Base-by-base conservation (phyloP, 1,140 invertebrate genomes). In the Brachionus calyciflorus region DNA sequence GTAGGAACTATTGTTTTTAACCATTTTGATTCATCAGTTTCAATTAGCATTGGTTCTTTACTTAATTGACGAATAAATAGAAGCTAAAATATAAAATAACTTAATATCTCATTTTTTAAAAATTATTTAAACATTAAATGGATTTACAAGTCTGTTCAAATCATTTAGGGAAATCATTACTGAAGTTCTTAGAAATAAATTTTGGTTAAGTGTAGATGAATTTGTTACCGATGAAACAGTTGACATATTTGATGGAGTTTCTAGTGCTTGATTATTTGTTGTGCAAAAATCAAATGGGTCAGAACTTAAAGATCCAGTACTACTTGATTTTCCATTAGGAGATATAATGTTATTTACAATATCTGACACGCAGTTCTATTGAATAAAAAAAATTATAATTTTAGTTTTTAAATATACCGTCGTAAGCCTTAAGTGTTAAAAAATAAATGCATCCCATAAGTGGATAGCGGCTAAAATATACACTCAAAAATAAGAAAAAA, bases 11-110 rank as follows among this genome's bases (percentile, higher is more conserved):
- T 51, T 33, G 46, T 26, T 37, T 73, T 49, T 73, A 73, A 14
- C 69, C 69, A 73, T 51, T 73, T 73, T 40, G 51, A 30, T 19
- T 73, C 69, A 14, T 73, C 69, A 37, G 19, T 73, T 19, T 73
- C 51, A 3, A 60, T 37, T 21, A 26, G 19, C 2, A 3, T 10
- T 28, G n/a, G 10, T 41, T 73, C 69, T 55, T 41, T 49, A 26
- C 24, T 51, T 17, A 55, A 17, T 73, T 73, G 69, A 26, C 69
- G 69, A 19, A n/a, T 73, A 30, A 73, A 73, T 24, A 73, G 24
- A 12, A 68, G 19, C 63, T 68, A 4, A 5, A 55, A 19, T 44
- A 21, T 33, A 68, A 65, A 24, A 24, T 53, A 10, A 21, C 28
- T 21, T 24, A 24, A 24, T 10, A 24, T 17, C 14, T 12, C 14